Evolutionary conservation across 92 coral and sea anemone genomes (phyloP), one percentile per base, ranked within the genome.

Genomic region (Parazoanthus darwini): DNA sequence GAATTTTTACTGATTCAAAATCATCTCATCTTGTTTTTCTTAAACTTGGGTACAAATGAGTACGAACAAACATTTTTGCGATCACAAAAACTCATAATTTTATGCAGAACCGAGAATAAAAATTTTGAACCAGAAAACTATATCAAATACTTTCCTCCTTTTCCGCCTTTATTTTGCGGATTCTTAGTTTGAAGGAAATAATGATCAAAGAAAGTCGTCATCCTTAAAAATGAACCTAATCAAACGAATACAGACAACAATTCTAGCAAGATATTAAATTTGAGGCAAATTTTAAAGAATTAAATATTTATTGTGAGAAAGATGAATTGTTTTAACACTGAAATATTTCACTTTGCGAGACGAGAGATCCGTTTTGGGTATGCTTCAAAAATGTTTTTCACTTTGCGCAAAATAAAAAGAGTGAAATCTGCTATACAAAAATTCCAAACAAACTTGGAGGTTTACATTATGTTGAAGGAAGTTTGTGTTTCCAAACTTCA

Each of bases 271-370:
- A 81, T 81, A 81, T 81, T 81, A 63, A 36, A 58, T 37, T 63
- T 63, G 20, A 63, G 72, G 26, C 35, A 81, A 63, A 63, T 63
- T 63, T 51, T 36, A 63, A 20, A 59, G 37, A 6, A 56, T 81
- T 81, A 81, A 81, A 58, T 81, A 81, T 81, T 81, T 8, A 81
- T 56, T 18, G 51, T 63, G 50, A 81, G 33, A 66, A 59, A 18
- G 29, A 59, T 14, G 39, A 10, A 37, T 35, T 38, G 36, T 59
- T 81, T 58, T 59, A 22, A 9, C 50, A 63, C 43, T 35, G 44
- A 11, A 81, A 25, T 8, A 15, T 20, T 38, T 4, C 35, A 13
- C 6, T 46, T 48, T 84, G 79, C 23, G 42, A 42, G 67, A 37
- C 79, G 22, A 84, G 44, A 33, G 25, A 25, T 25, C n/a, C 37